phyloP scores from a whole-genome alignment of 2,113 vertebrate genomes.

The Azemiops feae region DNA sequence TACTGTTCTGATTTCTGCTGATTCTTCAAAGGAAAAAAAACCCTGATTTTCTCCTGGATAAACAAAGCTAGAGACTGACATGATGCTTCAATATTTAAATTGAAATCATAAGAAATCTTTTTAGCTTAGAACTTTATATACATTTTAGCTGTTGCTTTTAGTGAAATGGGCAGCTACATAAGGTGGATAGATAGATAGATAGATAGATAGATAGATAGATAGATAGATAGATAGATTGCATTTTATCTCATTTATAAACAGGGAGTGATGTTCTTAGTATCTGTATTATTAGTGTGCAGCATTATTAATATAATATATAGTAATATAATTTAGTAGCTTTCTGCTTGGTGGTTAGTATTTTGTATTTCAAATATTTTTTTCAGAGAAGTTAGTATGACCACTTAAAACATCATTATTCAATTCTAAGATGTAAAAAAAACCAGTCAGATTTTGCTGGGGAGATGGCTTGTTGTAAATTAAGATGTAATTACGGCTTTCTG shows the following conservation, averaged over 20 bases:
- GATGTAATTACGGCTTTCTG: neutral
- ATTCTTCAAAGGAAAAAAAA: neutral
- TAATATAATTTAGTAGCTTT: neutral
- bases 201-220: neutral
- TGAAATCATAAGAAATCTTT: conserved; percentile 21
- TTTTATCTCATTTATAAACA: neutral
- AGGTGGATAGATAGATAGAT: neutral
- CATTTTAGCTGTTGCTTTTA: neutral
- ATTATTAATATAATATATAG: neutral
- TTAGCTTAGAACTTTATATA: neutral
- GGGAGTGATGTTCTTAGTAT: neutral
- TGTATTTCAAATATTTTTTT: neutral
- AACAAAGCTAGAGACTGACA: neutral
- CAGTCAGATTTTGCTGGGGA: neutral
- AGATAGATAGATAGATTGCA: neutral
- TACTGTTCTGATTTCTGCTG: conserved; percentile 6
- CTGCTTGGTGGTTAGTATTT: fast-evolving
- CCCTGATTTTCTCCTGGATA: neutral
- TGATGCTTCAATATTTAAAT: conserved; percentile 10
- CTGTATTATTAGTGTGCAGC: neutral
- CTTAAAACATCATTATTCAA: neutral
- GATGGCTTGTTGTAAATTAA: neutral
- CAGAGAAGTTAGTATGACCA: neutral
- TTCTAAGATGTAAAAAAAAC: neutral
- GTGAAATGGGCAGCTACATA: neutral